Percentiles rank a stretch among this genome's conserved stretches.
Evolutionary conservation across 2,797 vertebrate species (phyloP).

Genomic region (Macropus fuliginosus): DNA sequence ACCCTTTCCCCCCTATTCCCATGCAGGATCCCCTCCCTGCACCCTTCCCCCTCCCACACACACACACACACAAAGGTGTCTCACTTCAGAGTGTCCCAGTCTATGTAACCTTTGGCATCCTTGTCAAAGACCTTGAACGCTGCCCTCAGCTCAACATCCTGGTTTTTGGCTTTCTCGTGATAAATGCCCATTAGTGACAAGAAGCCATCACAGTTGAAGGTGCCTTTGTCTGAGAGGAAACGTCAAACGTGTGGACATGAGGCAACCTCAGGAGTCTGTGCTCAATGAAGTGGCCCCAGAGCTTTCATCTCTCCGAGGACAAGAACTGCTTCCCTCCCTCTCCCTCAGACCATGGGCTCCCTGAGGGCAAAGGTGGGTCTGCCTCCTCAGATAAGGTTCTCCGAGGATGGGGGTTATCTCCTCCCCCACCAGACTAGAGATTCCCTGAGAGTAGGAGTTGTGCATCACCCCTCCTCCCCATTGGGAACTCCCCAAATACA

Average conservation of each 20-base stretch:
- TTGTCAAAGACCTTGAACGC: constrained; percentile 86
- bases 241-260: not conserved
- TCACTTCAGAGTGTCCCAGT: constrained; percentile 86
- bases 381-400: not conserved
- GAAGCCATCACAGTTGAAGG: constrained; percentile 84
- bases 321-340: not conserved
- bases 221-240: constrained; percentile 79
- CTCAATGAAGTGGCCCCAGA: not conserved
- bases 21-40: no score
- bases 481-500: not conserved
- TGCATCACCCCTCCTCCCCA: rapidly evolving
- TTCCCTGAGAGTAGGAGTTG: not conserved
- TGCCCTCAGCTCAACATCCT: constrained; percentile 83
- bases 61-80: not conserved
- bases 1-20: no score
- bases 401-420: not conserved
- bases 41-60: not conserved
- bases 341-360: not conserved
- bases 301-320: not conserved
- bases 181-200: constrained; percentile 83
- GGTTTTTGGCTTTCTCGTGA: constrained; percentile 84
- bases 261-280: not conserved
- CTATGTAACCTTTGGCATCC: constrained; percentile 85
- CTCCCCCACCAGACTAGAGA: not conserved
- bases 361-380: not conserved